A percentile compares a stretch with the other conserved stretches of the same genome.
These are phyloP conservation scores for Ophiothrix spiculata DNA, from an alignment of 35 echinoderm and acorn worm species.

Conservation along the genomic window DNA sequence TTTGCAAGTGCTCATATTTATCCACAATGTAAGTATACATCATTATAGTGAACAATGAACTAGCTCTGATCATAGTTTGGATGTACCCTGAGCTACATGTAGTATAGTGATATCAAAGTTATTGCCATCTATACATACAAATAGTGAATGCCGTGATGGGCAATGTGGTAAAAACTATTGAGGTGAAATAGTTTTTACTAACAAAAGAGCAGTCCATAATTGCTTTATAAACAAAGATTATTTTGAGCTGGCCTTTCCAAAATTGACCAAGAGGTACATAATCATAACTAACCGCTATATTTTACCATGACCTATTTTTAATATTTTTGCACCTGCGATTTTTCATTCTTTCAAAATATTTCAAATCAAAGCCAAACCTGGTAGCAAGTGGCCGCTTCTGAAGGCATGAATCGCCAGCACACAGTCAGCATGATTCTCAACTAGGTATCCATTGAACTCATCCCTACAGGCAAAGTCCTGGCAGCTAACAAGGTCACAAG, in stretches of 20 bases:
- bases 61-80: no score
- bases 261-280: background rate
- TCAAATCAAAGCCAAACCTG: constrained; percentile 1
- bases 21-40: no score
- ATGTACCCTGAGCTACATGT: no score
- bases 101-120: no score
- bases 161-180: no score
- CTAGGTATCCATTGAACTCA: constrained; percentile 20
- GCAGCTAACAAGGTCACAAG: background rate
- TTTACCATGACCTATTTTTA: background rate
- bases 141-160: no score
- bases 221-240: background rate
- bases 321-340: no score
- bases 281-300: background rate
- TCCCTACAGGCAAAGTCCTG: background rate
- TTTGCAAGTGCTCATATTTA: no score
- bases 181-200: no score
- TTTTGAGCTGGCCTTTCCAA: background rate
- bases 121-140: no score
- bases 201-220: background rate
- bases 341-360: no score
- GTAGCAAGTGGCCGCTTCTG: constrained; percentile 19
- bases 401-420: constrained; percentile 44
- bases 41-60: no score
- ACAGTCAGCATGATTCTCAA: constrained; percentile 1